These are phyloP conservation scores for Lomographa bimaculata DNA, from an alignment of 2,888 invertebrate species.

Conservation along the genomic window DNA sequence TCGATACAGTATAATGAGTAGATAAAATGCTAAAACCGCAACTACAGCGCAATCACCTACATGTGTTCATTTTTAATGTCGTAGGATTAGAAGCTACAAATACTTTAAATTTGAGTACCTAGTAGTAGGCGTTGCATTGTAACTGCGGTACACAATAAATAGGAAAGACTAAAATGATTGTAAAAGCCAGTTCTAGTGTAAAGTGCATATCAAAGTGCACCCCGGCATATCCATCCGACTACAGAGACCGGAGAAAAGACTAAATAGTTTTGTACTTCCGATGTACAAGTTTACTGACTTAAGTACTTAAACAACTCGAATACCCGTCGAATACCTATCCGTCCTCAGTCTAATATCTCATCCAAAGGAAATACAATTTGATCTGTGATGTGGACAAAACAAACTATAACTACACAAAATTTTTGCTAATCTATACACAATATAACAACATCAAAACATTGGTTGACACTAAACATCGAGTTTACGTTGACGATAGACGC, in stretches of 20 bases:
- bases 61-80: slow-evolving; percentile 16
- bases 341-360: slow-evolving; percentile 63
- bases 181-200: slow-evolving; percentile 31
- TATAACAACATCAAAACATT: slow-evolving; percentile 53
- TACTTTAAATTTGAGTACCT: slow-evolving; percentile 36
- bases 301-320: slow-evolving; percentile 35
- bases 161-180: slow-evolving; percentile 39
- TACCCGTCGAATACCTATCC: slow-evolving; percentile 45
- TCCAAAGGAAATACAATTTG: slow-evolving; percentile 38
- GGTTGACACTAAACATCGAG: slow-evolving; percentile 47
- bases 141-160: slow-evolving; percentile 44
- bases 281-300: slow-evolving; percentile 36
- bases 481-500: slow-evolving; percentile 21
- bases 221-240: slow-evolving; percentile 5
- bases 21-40: slow-evolving; percentile 38
- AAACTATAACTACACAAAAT: slow-evolving; percentile 29
- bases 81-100: slow-evolving; percentile 28
- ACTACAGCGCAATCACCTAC: slow-evolving; percentile 33
- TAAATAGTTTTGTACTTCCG: slow-evolving; percentile 39
- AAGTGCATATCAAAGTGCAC: slow-evolving; percentile 12
- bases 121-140: slow-evolving; percentile 29
- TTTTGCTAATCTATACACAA: slow-evolving; percentile 59
- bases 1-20: slow-evolving; percentile 46
- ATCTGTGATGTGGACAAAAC: slow-evolving; percentile 30
- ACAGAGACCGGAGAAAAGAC: slow-evolving; percentile 5